Evolutionary conservation across 1,140 invertebrate genomes (phyloP).

Genomic region (Brachionus plicatilis): DNA sequence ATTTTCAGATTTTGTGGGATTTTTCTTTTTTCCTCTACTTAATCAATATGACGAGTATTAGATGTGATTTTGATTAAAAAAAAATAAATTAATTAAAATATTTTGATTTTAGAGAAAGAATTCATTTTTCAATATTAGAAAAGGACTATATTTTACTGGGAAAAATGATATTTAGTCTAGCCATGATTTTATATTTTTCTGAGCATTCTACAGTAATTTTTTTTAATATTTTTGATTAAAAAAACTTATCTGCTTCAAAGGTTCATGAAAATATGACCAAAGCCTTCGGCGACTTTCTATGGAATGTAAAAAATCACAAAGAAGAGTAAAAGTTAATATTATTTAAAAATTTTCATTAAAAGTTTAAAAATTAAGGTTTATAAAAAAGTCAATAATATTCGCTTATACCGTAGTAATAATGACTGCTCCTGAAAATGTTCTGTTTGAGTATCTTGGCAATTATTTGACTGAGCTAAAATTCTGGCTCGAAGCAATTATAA

Average conservation of each 20-base stretch:
- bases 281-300: background rate
- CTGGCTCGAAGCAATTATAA: background rate
- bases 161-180: constrained; percentile 18
- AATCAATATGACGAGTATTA: background rate
- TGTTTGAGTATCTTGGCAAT: background rate
- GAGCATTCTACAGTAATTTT: background rate
- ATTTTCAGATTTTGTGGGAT: background rate
- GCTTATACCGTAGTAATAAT: background rate
- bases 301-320: background rate
- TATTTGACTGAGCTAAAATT: constrained; percentile 1
- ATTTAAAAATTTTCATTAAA: background rate
- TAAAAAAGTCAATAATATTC: background rate
- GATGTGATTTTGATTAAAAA: background rate
- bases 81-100: background rate
- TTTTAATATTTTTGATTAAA: background rate
- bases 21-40: constrained; percentile 22
- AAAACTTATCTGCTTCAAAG: background rate
- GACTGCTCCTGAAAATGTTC: background rate
- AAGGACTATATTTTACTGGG: background rate
- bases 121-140: background rate
- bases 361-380: background rate
- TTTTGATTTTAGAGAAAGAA: background rate
- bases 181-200: background rate
- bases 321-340: background rate
- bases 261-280: constrained; percentile 25